Base-by-base conservation (phyloP, 1,140 invertebrate species). In the Lepidurus apus region DNA sequence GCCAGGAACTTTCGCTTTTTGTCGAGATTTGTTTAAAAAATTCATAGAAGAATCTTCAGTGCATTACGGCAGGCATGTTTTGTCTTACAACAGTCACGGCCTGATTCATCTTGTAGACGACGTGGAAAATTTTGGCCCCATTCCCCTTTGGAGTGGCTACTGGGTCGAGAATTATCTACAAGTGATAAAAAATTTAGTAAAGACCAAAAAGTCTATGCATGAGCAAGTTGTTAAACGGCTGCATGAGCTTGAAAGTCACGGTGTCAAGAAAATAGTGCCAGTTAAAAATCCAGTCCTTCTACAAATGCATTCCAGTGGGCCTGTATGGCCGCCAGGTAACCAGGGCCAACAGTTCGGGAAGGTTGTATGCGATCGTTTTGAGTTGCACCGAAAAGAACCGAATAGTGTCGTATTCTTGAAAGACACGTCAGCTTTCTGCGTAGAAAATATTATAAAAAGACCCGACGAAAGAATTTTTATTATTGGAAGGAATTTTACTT, bases 171-270 rank as follows among this genome's bases (percentile, higher is more conserved):
- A 74, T 8, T 10, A 74, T 10, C 8, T 74, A 9, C 73, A 74
- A 74, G 73, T 5, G 9, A n/a, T 10, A 10, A 74, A 74, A 74
- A 74, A 74, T 74, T 34, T 74, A 9, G 73, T 74, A 74, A 74
- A 34, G n/a, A 74, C 26, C 26, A 26, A 26, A 26, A 26, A 26
- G 26, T 26, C 26, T 26, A 26, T 26, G 45, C 45, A 2, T 47
- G 45, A 47, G 17, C 45, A 47, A 17, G 45, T 47, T 47, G 45
- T 47, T 17, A 47, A 47, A 47, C 9, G 45, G 4, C 45, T 47
- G 45, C 45, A 47, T 47, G 45, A 47, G 45, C 45, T 47, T 11
- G 45, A 47, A 47, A 47, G 45, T 47, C 45, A 47, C 45, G 45
- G 45, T 11, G 17, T 47, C 17, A 47, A 47, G 45, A 47, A 47